phyloP scores from a whole-genome alignment of 2,113 vertebrate genomes.

The Petaurus breviceps region DNA sequence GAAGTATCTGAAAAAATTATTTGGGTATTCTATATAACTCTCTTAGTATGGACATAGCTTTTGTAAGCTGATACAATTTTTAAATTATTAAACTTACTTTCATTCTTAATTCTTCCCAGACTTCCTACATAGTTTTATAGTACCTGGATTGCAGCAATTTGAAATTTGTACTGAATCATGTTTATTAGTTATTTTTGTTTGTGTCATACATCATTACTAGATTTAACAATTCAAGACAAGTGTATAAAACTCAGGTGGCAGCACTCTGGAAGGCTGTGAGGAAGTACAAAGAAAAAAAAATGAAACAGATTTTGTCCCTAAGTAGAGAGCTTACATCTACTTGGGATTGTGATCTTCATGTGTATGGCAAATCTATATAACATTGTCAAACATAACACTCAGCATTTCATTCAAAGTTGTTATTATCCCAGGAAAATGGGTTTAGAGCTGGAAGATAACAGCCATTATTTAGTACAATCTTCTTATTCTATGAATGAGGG shows the following conservation, averaged over 20 bases:
- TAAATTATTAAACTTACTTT: background rate
- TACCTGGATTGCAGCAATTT: background rate
- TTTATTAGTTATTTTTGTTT: background rate
- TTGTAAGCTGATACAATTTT: background rate
- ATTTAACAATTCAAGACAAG: background rate
- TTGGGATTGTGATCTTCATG: background rate
- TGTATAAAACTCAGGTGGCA: background rate
- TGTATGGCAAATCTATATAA: background rate
- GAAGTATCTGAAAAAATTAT: background rate
- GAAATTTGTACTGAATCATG: fast-evolving
- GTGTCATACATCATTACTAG: background rate
- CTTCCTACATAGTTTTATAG: background rate
- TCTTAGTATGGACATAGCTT: background rate
- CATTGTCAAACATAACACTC: background rate
- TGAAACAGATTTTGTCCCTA: background rate
- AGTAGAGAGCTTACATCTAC: background rate
- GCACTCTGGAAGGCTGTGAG: background rate
- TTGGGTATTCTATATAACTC: background rate
- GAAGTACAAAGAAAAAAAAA: background rate
- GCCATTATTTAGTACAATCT: background rate
- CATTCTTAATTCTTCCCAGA: background rate
- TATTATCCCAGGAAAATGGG: background rate
- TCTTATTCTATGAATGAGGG: background rate
- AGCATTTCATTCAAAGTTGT: background rate
- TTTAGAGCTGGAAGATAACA: background rate